A percentile compares a stretch with the other conserved stretches of the same genome.
Evolutionary conservation across 2,888 invertebrate genomes (phyloP).

Genomic region (Caenorhabditis becei): DNA sequence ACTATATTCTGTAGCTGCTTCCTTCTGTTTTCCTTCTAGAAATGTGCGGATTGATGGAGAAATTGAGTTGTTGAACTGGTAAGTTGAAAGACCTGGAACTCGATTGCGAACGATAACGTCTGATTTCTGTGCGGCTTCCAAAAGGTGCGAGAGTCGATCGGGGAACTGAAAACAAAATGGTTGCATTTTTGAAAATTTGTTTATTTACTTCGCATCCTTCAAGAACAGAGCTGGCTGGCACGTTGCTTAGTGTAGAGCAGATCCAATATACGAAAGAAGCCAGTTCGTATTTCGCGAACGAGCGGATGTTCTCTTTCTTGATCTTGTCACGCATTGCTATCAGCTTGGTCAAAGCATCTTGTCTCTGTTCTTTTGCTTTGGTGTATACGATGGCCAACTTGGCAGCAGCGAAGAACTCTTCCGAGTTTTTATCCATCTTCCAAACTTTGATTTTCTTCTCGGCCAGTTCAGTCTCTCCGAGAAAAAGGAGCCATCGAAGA

Average conservation of each 20-base stretch:
- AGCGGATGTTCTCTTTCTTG: conserved; percentile 22
- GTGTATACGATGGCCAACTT: neutral
- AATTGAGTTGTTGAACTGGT: conserved; percentile 41
- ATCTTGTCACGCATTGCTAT: conserved; percentile 21
- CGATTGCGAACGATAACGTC: conserved; percentile 48
- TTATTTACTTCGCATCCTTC: conserved; percentile 10
- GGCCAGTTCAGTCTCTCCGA: conserved; percentile 52
- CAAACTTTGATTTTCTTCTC: conserved; percentile 40
- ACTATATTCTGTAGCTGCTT: conserved; percentile 40
- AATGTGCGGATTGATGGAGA: conserved; percentile 16
- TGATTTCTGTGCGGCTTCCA: conserved; percentile 21
- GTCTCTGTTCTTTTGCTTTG: conserved; percentile 5
- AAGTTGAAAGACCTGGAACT: conserved; percentile 32
- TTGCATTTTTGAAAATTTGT: neutral
- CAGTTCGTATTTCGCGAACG: conserved; percentile 41
- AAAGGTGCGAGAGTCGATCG: conserved; percentile 37
- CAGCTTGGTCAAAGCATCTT: conserved; percentile 11
- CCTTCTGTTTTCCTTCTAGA: conserved; percentile 19
- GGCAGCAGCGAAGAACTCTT: conserved; percentile 13
- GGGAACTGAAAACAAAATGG: conserved; percentile 40
- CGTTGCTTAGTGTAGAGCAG: conserved; percentile 39
- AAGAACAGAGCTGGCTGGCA: neutral
- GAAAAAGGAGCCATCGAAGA: conserved; percentile 52
- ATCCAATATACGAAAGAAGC: conserved; percentile 41
- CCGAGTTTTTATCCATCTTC: conserved; percentile 18